Conservation (phyloP, 1,140 invertebrate species). For the Ceratoteleas bidentatus region DNA sequence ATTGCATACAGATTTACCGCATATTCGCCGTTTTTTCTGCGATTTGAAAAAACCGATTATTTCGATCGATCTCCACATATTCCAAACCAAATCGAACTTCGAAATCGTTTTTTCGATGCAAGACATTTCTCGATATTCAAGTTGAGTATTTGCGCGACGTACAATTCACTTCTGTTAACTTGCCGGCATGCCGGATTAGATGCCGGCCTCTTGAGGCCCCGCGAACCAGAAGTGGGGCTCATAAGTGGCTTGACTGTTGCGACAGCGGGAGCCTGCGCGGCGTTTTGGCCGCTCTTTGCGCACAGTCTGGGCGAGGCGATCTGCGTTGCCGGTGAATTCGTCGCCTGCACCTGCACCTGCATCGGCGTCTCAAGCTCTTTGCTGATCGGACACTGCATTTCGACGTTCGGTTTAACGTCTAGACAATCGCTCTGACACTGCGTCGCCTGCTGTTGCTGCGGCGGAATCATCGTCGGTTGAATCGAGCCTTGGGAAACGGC, state of each 20-base stretch:
- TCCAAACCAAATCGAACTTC: no score
- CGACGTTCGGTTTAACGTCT: constrained; percentile 73
- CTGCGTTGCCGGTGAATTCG: constrained; percentile 70
- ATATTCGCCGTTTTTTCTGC: no score
- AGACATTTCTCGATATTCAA: no score
- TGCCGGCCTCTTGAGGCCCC: constrained; percentile 76
- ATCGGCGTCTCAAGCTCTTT: constrained; percentile 75
- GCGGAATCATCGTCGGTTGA: constrained; percentile 32
- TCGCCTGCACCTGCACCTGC: constrained; percentile 71
- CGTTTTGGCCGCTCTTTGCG: constrained; percentile 66
- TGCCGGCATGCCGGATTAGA: constrained; percentile 76
- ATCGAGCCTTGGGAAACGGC: constrained; percentile 44
- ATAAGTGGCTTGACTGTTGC: constrained; percentile 67
- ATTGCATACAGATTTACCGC: no score
- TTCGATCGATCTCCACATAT: no score
- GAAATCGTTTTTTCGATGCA: no score
- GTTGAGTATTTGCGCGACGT: no score
- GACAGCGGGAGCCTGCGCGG: constrained; percentile 27
- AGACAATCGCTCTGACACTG: constrained; percentile 77
- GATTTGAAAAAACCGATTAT: no score
- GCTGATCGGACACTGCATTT: constrained; percentile 71
- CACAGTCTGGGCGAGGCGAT: constrained; percentile 73
- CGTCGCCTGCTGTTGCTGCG: constrained; percentile 71
- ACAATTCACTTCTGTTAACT: constrained; percentile 77
- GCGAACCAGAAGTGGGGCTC: constrained; percentile 67